A percentile compares a stretch with the other conserved stretches of the same genome.
phyloP scores from a whole-genome alignment of 2,113 vertebrate species.

The Plestiodon gilberti region DNA sequence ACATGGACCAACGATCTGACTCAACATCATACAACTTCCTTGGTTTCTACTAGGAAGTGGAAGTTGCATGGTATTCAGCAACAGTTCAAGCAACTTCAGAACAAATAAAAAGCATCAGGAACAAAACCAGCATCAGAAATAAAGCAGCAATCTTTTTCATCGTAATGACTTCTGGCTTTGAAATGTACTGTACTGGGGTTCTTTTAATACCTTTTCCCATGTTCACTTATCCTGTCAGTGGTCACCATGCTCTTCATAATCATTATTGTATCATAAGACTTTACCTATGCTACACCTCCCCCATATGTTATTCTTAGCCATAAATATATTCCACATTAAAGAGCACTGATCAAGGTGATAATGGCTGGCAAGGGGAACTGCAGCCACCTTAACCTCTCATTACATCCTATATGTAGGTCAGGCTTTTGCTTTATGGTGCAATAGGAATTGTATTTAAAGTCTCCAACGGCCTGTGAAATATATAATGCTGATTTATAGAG shows the following conservation, averaged over 20 bases:
- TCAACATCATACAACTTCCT: no score
- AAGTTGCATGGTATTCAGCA: no score
- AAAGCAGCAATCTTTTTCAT: neutral
- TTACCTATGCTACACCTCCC: neutral
- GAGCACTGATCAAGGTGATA: neutral
- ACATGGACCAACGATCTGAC: no score
- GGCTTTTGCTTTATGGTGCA: neutral
- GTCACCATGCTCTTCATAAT: neutral
- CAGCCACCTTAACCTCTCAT: neutral
- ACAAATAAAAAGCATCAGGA: neutral
- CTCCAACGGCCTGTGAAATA: slow-evolving; percentile 18
- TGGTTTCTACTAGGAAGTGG: neutral
- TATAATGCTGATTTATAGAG: slow-evolving; percentile 27
- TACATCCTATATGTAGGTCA: neutral
- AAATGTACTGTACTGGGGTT: slow-evolving; percentile 12
- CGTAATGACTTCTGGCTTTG: neutral
- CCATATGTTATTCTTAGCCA: slow-evolving; percentile 5
- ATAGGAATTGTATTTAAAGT: slow-evolving; percentile 5
- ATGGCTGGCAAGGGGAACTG: neutral
- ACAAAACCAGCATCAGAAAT: neutral
- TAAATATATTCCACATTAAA: slow-evolving; percentile 8
- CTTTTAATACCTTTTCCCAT: slow-evolving; percentile 10
- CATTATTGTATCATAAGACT: slow-evolving; percentile 4
- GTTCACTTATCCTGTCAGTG: neutral
- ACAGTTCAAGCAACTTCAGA: neutral